Base-by-base conservation (phyloP, 2,797 vertebrate genomes). In the Eulemur coronatus region DNA sequence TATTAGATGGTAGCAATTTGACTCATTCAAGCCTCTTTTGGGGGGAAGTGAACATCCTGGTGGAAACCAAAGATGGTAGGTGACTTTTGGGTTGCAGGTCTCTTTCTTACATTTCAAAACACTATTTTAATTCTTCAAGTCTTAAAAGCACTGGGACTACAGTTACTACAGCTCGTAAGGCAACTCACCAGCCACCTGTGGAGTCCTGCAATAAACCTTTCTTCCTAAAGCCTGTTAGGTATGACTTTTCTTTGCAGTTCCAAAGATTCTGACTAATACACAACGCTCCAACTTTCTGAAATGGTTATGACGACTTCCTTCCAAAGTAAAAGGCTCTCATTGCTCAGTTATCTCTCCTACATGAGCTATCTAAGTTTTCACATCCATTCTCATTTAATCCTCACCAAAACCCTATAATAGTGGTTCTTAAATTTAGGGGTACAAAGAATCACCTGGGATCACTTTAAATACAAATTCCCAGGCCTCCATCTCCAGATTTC, bases 81-180 rank as follows among this genome's bases (percentile, higher is more conserved):
- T 72, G 50, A 78, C 50, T 89, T 75, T 65, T 4, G 35, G 73
- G 18, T 57, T 57, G 50, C 28, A 72, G 84, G n/a, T 17, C n/a
- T 79, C 81, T 90, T 87, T 84, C 38, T 81, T 75, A 59, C 52
- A 72, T 63, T 95, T 90, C 46, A 84, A 84, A 92, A 55, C 70
- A 80, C 63, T 20, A 4, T 73, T 92, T 90, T n/a, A 72, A 10
- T 78, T 84, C 33, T 84, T 33, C n/a, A 67, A 35, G 18, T 38
- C 48, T 50, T 70, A 28, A 65, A 80, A 91, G n/a, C 75, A 41
- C 28, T 61, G 33, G 26, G 72, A 33, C 24, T 38, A 69, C 5
- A 12, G 52, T 50, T 18, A 92, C 33, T 46, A 26, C 1, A 89
- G 70, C 50, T 94, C 38, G 38, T 22, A 50, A 78, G 7, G 4